These are phyloP conservation scores for Andrena dorsata DNA, from an alignment of 2,888 invertebrate genomes.

Conservation along the genomic window DNA sequence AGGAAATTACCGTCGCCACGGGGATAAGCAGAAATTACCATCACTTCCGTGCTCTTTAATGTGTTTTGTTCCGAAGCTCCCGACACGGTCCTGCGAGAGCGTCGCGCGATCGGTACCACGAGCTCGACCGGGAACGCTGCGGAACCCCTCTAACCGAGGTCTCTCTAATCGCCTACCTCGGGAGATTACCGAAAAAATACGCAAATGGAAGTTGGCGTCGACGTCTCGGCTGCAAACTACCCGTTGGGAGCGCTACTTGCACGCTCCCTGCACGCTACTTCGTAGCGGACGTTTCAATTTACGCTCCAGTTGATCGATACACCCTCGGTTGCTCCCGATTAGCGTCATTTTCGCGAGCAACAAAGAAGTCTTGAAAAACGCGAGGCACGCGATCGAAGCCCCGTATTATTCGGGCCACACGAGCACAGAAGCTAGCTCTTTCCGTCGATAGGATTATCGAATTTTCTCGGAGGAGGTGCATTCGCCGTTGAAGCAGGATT, in stretches of 20 bases:
- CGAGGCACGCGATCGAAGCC: slow-evolving; percentile 9
- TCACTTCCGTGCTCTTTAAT: slow-evolving; percentile 43
- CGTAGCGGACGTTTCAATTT: slow-evolving; percentile 23
- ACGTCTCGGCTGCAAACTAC: neutral
- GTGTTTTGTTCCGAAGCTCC: slow-evolving; percentile 30
- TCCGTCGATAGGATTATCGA: slow-evolving; percentile 56
- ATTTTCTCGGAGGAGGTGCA: slow-evolving; percentile 44
- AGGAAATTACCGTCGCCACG: slow-evolving; percentile 33
- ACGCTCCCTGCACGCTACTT: neutral
- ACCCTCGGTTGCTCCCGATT: slow-evolving; percentile 1
- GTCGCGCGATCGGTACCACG: slow-evolving; percentile 1
- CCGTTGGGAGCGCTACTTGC: neutral
- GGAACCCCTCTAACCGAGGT: no score
- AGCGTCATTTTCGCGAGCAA: neutral
- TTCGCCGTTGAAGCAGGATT: slow-evolving; percentile 31
- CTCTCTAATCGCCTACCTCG: no score
- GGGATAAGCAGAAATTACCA: slow-evolving; percentile 47
- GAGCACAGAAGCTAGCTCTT: slow-evolving; percentile 24
- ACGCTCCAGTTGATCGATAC: slow-evolving; percentile 18
- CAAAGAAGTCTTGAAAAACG: neutral
- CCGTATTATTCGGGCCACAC: neutral
- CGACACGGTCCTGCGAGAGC: slow-evolving; percentile 1
- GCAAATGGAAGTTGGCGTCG: neutral
- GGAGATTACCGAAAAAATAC: neutral
- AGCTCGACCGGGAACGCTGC: neutral